Conservation (phyloP, 2,113 vertebrate genomes). For the Hymenochirus boettgeri region DNA sequence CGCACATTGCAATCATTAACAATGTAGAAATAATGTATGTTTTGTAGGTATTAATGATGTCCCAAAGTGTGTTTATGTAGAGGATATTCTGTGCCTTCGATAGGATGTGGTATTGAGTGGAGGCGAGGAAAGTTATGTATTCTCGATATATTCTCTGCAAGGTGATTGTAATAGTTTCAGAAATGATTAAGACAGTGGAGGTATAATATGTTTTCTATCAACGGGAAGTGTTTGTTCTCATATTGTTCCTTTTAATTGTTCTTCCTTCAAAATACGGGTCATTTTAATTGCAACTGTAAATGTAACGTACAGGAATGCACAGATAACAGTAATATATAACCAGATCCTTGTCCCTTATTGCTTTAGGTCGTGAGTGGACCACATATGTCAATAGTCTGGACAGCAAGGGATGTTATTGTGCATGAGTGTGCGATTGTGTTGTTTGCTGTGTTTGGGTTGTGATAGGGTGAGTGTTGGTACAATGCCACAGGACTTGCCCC, state of each 20-base stretch:
- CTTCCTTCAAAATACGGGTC: background rate
- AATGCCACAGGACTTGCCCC: no score
- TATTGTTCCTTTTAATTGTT: background rate
- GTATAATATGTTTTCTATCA: background rate
- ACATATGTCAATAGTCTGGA: conserved; percentile 3
- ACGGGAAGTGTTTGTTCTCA: background rate
- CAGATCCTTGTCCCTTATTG: background rate
- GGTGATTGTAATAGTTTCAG: background rate
- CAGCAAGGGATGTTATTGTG: conserved; percentile 1
- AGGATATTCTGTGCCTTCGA: background rate
- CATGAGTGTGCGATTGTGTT: background rate
- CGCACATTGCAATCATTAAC: no score
- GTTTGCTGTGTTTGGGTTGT: background rate
- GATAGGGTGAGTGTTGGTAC: background rate
- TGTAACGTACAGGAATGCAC: background rate
- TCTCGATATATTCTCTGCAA: background rate
- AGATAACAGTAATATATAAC: conserved; percentile 1
- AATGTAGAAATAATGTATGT: no score
- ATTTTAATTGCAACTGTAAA: conserved; percentile 2
- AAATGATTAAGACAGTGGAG: background rate
- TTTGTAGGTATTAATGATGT: no score
- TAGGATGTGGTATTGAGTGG: background rate
- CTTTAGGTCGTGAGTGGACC: background rate
- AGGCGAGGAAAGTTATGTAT: background rate
- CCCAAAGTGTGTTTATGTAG: background rate